Conservation (phyloP, 2,113 vertebrate genomes). For the Calidris pugnax region DNA sequence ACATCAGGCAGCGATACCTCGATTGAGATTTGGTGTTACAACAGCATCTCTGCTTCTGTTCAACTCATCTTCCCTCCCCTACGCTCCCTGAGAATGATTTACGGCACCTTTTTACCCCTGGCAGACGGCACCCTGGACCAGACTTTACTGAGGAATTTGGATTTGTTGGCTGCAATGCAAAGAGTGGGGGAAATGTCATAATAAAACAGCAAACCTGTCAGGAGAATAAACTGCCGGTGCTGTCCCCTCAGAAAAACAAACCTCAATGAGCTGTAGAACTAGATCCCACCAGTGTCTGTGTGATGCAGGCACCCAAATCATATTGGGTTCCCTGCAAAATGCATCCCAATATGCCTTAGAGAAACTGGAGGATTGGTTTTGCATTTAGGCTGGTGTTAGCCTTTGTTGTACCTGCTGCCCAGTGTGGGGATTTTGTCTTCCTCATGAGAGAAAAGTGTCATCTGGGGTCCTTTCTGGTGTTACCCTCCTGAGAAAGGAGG, state of each 20-base stretch:
- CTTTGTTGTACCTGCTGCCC: not conserved
- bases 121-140: not conserved
- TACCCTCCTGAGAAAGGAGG: not conserved
- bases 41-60: not conserved
- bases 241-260: not conserved
- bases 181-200: not conserved
- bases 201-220: not conserved
- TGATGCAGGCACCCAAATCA: not conserved
- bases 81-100: rapidly evolving
- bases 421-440: not conserved
- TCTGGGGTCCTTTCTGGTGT: not conserved
- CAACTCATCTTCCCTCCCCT: not conserved
- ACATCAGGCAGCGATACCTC: not conserved
- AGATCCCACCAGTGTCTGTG: not conserved
- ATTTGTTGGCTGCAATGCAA: not conserved
- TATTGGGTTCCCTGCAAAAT: not conserved
- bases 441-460: not conserved
- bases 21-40: not conserved
- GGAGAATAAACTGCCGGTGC: not conserved
- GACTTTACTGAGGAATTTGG: not conserved
- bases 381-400: not conserved
- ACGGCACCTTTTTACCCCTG: not conserved
- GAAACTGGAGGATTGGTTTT: not conserved
- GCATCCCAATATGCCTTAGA: not conserved
- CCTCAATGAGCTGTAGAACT: not conserved